Conservation (phyloP, 2,888 invertebrate genomes). For the Mythimna vitellina region DNA sequence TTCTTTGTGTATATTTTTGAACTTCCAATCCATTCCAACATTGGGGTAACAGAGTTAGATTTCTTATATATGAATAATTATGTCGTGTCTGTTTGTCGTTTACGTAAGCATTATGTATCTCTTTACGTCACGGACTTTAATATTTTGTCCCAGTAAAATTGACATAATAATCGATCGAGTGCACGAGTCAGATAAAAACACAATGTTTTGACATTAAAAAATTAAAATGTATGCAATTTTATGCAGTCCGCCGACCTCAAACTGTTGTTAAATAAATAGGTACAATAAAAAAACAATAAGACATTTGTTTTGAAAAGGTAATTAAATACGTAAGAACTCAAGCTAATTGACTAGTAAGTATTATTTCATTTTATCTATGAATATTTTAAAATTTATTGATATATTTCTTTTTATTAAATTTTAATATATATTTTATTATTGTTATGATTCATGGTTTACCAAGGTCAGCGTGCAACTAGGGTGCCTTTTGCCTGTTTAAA, state of each 20-base stretch:
- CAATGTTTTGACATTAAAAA: background rate
- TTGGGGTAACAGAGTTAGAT: background rate
- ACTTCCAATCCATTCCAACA: background rate
- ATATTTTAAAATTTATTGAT: no score
- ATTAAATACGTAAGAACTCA: background rate
- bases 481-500: no score
- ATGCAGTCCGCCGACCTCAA: constrained; percentile 4
- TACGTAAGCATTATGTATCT: background rate
- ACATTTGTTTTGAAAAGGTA: constrained; percentile 5
- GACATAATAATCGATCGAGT: background rate
- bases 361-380: no score
- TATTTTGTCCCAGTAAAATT: background rate
- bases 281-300: background rate
- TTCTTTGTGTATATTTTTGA: background rate
- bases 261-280: background rate
- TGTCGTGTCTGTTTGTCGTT: background rate
- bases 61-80: background rate
- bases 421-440: no score
- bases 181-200: background rate
- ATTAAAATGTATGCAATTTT: constrained; percentile 7
- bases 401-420: no score
- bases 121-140: background rate
- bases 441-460: no score
- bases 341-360: background rate
- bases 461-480: no score